Evolutionary conservation across 2,797 vertebrate genomes (phyloP), one percentile per base, ranked within the genome.

Genomic region (Paguma larvata): DNA sequence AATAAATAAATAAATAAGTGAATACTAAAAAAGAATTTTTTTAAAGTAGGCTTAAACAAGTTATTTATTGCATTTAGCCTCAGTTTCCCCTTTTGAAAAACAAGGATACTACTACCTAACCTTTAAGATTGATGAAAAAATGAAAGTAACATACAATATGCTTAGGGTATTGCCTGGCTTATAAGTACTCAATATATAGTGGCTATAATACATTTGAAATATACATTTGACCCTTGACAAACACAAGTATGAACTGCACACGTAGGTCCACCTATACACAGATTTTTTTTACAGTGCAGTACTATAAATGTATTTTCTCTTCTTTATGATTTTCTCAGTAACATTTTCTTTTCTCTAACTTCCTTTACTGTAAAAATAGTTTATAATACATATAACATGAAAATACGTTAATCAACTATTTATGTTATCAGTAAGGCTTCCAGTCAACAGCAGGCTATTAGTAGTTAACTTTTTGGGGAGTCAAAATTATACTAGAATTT

Each of bases 71-170:
- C 30, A 59, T 32, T 73, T 41, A 78, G 46, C 25, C 44, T 79
- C 59, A 73, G 48, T 44, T 70, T 92, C 41, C 16, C 95, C 48
- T 91, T 93, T 65, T 77, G 27, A 72, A 90, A 95, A 79, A 46
- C 6, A 44, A 15, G 18, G 62, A 75, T 56, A 79, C 21, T 53
- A 72, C 32, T 56, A 96, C 1, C 13, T 51, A 79, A 1, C 7
- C 34, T 13, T 88, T 88, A 87, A 80, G 67, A 56, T 5, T 44
- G 25, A 70, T 34, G 38, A 79, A 91, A 94, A 11, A 83, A 53
- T 11, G 63, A 86, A 67, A 62, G 63, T 77, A 63, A 73, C 27
- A 85, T 46, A 97, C 19, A 93, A 90, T 90, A 91, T 85, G 67
- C 44, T 91, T 89, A 89, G 44, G 44, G 86, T 53, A 93, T 11